Evolutionary conservation across 2,888 invertebrate genomes (phyloP).

Genomic region (Amiota communis): DNA sequence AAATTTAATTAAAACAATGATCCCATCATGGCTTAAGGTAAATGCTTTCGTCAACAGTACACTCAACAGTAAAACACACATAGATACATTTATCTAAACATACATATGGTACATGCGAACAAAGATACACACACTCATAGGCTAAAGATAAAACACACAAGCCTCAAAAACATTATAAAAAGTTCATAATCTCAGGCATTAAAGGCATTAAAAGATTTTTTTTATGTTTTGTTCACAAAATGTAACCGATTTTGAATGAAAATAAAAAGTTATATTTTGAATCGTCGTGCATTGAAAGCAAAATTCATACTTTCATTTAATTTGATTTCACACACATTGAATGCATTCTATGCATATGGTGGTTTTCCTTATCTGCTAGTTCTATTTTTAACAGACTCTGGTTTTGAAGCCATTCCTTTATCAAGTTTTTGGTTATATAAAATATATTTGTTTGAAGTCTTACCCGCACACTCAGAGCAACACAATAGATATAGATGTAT

Average conservation of each 20-base stretch:
- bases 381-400: conserved; percentile 44
- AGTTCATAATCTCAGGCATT: conserved; percentile 2
- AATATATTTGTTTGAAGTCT: conserved; percentile 13
- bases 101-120: conserved; percentile 31
- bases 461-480: conserved; percentile 31
- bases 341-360: conserved; percentile 58
- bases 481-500: background rate
- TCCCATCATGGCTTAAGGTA: conserved; percentile 34
- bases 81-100: conserved; percentile 32
- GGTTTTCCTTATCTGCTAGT: conserved; percentile 28
- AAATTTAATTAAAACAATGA: conserved; percentile 65
- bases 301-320: conserved; percentile 33
- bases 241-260: conserved; percentile 6
- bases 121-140: background rate
- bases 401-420: conserved; percentile 31
- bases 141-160: background rate
- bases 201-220: conserved; percentile 18
- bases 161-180: conserved; percentile 15
- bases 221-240: conserved; percentile 33
- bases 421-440: conserved; percentile 44
- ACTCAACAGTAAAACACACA: conserved; percentile 24
- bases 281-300: background rate
- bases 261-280: background rate
- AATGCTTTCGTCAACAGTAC: conserved; percentile 10
- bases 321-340: conserved; percentile 57